Evolutionary conservation across 2,888 invertebrate genomes (phyloP).

Genomic region (Parasteatoda lunata): DNA sequence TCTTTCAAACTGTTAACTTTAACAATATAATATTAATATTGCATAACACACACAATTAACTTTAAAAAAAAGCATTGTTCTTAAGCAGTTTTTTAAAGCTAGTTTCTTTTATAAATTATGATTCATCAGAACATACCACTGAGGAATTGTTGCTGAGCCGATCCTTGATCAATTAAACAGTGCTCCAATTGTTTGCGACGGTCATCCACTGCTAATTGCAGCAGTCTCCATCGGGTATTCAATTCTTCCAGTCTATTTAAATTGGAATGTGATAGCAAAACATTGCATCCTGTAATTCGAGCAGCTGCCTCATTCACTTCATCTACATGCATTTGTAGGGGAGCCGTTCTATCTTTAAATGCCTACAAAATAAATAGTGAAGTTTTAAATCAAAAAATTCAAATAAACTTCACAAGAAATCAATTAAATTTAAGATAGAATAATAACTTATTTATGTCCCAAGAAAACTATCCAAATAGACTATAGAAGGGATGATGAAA

Average conservation of each 20-base stretch:
- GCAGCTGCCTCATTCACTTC: constrained; percentile 85
- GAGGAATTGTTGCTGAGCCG: constrained; percentile 78
- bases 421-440: too few relatives aligned
- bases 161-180: constrained; percentile 86
- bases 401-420: too few relatives aligned
- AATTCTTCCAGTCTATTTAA: constrained; percentile 83
- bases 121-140: constrained; percentile 72
- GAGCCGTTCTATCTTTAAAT: constrained; percentile 82
- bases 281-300: constrained; percentile 82
- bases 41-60: too few relatives aligned
- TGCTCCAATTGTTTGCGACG: constrained; percentile 84
- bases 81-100: too few relatives aligned
- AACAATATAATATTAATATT: too few relatives aligned
- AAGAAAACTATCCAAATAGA: too few relatives aligned
- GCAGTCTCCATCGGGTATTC: constrained; percentile 89
- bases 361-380: constrained; percentile 77
- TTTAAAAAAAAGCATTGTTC: too few relatives aligned
- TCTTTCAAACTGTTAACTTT: too few relatives aligned
- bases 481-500: too few relatives aligned
- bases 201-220: constrained; percentile 90
- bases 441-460: too few relatives aligned
- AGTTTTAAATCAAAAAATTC: not conserved
- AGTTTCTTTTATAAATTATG: too few relatives aligned
- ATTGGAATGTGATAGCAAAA: constrained; percentile 81
- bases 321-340: constrained; percentile 82